Percentiles rank a stretch among this genome's conserved stretches.
phyloP scores from a whole-genome alignment of 2,888 invertebrate species.

The Neocrepidodera transversa region DNA sequence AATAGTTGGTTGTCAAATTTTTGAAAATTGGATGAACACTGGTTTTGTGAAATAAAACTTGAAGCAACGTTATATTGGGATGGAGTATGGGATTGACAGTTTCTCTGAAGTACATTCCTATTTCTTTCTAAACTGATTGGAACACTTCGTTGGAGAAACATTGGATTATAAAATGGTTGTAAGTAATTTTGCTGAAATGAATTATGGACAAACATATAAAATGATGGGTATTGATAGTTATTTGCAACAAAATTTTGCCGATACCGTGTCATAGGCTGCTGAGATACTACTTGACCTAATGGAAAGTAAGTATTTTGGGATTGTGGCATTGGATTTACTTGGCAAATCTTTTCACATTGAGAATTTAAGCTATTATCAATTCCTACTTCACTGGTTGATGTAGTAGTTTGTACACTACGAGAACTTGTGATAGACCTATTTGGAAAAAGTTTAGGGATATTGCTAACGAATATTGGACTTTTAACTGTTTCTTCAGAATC shows the following conservation, averaged over 20 bases:
- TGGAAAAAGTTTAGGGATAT: constrained; percentile 24
- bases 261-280: constrained; percentile 26
- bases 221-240: constrained; percentile 35
- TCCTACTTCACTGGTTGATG: constrained; percentile 28
- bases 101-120: constrained; percentile 30
- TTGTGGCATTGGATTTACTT: constrained; percentile 26
- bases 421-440: constrained; percentile 18
- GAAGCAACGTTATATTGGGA: constrained; percentile 30
- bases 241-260: constrained; percentile 31
- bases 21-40: constrained; percentile 26
- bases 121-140: constrained; percentile 28
- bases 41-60: constrained; percentile 30
- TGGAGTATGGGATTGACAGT: constrained; percentile 28
- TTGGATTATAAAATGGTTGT: constrained; percentile 35
- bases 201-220: constrained; percentile 38
- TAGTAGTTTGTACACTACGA: constrained; percentile 34
- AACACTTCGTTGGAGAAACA: constrained; percentile 31
- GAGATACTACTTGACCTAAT: constrained; percentile 16
- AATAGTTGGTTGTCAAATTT: constrained; percentile 26
- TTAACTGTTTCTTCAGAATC: constrained; percentile 17
- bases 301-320: constrained; percentile 27
- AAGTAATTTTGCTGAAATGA: constrained; percentile 36
- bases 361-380: constrained; percentile 19
- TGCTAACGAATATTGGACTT: constrained; percentile 8
- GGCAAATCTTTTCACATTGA: constrained; percentile 18